Percentiles rank a stretch among this genome's conserved stretches.
Conservation (phyloP, 23 tunicate genomes). For the Phallusia fumigata region DNA sequence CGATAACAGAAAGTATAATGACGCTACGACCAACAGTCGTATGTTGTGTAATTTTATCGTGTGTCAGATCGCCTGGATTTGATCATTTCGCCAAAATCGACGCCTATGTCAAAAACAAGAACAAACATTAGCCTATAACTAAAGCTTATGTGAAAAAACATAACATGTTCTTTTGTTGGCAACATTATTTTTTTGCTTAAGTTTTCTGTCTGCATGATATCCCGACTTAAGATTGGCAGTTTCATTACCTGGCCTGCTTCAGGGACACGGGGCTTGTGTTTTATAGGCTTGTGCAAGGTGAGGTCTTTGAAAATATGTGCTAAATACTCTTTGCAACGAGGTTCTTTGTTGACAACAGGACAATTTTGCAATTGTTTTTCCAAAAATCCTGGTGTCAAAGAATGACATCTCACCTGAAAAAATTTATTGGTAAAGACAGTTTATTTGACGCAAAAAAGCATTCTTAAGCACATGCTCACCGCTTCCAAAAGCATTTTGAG, state of each 20-base stretch:
- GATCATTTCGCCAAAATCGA: too few relatives aligned
- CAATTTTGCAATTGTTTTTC: constrained; percentile 78
- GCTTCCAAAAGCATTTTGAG: constrained; percentile 83
- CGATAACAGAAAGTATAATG: too few relatives aligned
- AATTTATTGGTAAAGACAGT: background rate
- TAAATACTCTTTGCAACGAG: constrained; percentile 68
- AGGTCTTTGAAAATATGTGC: constrained; percentile 73
- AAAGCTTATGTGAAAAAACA: too few relatives aligned
- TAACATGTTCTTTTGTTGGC: too few relatives aligned
- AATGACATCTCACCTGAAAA: constrained; percentile 77
- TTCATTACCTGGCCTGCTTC: constrained; percentile 69
- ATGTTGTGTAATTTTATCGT: too few relatives aligned
- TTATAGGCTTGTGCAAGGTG: constrained; percentile 77
- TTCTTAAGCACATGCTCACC: constrained; percentile 29
- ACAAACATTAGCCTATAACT: too few relatives aligned
- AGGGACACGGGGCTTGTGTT: constrained; percentile 73
- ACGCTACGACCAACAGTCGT: too few relatives aligned
- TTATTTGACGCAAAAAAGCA: background rate
- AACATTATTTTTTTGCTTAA: too few relatives aligned
- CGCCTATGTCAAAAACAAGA: too few relatives aligned
- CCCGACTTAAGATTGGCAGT: too few relatives aligned
- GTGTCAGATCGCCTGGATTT: too few relatives aligned
- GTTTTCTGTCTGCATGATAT: too few relatives aligned
- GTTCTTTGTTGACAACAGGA: constrained; percentile 74
- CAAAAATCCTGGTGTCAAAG: constrained; percentile 80